These are phyloP conservation scores for Ochropacha duplaris DNA, from an alignment of 2,888 invertebrate genomes.

Conservation along the genomic window DNA sequence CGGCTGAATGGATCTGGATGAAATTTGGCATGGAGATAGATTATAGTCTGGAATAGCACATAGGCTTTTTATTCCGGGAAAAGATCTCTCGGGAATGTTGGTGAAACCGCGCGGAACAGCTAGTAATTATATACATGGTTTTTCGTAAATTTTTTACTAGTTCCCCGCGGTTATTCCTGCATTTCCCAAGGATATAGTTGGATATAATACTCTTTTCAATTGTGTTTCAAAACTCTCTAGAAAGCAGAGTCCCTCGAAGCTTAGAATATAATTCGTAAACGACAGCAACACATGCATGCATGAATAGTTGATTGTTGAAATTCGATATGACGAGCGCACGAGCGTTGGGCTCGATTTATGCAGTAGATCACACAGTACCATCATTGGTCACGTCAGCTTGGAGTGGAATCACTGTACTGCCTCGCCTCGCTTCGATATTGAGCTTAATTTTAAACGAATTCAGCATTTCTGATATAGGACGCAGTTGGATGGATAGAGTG, in stretches of 20 bases:
- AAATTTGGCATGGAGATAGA: too few species aligned
- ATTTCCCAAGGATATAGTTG: too few species aligned
- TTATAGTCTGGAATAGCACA: too few species aligned
- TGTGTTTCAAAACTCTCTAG: background rate
- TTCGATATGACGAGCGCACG: background rate
- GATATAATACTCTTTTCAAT: too few species aligned
- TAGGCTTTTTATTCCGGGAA: too few species aligned
- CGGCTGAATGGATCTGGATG: too few species aligned
- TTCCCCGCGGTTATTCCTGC: too few species aligned
- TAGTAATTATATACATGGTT: too few species aligned
- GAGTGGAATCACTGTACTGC: constrained; percentile 21
- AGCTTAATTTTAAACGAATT: constrained; percentile 29
- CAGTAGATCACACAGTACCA: background rate
- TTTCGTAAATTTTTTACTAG: too few species aligned
- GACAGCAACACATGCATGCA: background rate
- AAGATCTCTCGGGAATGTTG: too few species aligned
- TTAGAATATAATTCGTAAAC: background rate
- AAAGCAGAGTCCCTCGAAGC: background rate
- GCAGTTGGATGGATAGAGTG: background rate
- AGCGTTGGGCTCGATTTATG: background rate
- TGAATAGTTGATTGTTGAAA: background rate
- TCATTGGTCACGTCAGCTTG: constrained; percentile 20
- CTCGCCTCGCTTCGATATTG: constrained; percentile 34
- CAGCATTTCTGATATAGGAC: constrained; percentile 19
- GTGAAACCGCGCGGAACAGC: too few species aligned